Evolutionary conservation across 2,888 invertebrate species (phyloP).

Genomic region (Hypercompe scribonia): DNA sequence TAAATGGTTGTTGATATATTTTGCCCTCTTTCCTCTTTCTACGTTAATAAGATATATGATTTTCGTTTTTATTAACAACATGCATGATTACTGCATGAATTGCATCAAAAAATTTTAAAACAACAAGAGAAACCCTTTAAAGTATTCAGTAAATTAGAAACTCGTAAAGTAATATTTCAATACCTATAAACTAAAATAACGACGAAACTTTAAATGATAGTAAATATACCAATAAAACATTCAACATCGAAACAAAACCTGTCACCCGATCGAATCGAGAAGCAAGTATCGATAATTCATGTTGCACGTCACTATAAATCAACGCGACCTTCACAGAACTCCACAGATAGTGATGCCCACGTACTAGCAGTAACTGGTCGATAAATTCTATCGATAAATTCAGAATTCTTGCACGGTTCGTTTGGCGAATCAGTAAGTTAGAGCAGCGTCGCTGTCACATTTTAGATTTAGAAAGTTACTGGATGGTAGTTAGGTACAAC

Average conservation of each 20-base stretch:
- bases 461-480: constrained; percentile 53
- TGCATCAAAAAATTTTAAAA: no score
- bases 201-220: constrained; percentile 49
- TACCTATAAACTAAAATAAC: constrained; percentile 20
- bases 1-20: neutral
- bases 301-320: constrained; percentile 82
- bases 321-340: constrained; percentile 72
- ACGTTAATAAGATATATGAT: no score
- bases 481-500: constrained; percentile 39
- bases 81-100: no score
- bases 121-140: no score
- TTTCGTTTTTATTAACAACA: no score
- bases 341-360: constrained; percentile 84
- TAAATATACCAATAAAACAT: constrained; percentile 52
- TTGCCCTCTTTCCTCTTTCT: neutral
- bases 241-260: constrained; percentile 53
- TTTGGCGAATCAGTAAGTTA: constrained; percentile 57
- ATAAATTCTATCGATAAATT: constrained; percentile 74
- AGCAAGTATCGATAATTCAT: constrained; percentile 81
- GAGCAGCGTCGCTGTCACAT: constrained; percentile 42
- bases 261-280: constrained; percentile 58
- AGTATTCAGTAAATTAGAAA: neutral
- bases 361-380: constrained; percentile 74
- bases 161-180: neutral
- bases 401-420: constrained; percentile 60